Percentiles rank a stretch among this genome's conserved stretches.
Evolutionary conservation across 2,888 invertebrate species (phyloP).

Genomic region (Epistrophella euchroma): DNA sequence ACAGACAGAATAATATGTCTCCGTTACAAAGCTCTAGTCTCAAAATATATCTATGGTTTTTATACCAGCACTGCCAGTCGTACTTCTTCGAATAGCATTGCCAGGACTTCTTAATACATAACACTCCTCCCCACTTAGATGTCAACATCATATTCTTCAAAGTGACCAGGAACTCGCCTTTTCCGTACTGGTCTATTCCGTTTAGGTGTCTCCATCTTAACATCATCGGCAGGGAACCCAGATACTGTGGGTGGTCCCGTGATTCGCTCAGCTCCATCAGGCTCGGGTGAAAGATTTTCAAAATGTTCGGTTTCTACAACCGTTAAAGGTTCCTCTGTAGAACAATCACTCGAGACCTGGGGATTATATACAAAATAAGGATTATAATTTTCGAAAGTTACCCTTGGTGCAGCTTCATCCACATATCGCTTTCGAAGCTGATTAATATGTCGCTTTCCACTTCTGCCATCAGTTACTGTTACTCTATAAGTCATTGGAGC

Average conservation of each 20-base stretch:
- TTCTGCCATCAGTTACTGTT: not conserved
- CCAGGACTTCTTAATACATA: no score
- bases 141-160: not conserved
- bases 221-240: not conserved
- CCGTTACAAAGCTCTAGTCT: no score
- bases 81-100: no score
- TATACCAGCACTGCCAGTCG: no score
- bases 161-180: not conserved
- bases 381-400: not conserved
- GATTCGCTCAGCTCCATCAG: not conserved
- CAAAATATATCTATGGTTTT: no score
- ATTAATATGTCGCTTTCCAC: not conserved
- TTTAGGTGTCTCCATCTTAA: not conserved
- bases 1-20: no score
- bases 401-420: not conserved
- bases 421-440: not conserved
- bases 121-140: not conserved
- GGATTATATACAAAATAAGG: not conserved
- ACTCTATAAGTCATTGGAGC: constrained; percentile 9
- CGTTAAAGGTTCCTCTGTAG: no score
- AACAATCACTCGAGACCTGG: not conserved
- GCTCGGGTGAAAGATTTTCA: not conserved
- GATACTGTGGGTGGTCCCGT: not conserved
- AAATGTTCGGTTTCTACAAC: not conserved
- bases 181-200: not conserved